Percentiles rank a stretch among this genome's conserved stretches.
phyloP scores from a whole-genome alignment of 1,140 invertebrate genomes.

The Camponotus floridanus region DNA sequence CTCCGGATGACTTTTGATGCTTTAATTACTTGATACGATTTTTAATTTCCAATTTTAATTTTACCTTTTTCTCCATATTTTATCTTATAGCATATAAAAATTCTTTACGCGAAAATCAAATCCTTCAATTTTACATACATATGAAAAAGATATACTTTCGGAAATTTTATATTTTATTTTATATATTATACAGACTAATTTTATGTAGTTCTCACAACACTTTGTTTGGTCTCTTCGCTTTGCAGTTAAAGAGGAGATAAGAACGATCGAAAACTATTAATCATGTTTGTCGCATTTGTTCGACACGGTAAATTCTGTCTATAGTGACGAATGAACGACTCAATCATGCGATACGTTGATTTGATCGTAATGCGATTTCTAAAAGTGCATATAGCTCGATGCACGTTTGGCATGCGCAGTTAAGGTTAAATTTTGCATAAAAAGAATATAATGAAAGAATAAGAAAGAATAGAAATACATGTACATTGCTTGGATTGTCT shows the following conservation, averaged over 20 bases:
- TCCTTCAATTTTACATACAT: background rate
- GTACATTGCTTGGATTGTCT: background rate
- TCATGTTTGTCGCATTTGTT: background rate
- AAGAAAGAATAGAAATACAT: too few relatives aligned
- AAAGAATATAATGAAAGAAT: background rate
- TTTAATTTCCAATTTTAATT: background rate
- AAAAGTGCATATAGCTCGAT: conserved; percentile 4
- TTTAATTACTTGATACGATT: background rate
- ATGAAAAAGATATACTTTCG: background rate
- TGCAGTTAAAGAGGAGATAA: background rate
- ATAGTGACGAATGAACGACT: background rate
- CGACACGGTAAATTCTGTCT: background rate
- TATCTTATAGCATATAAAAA: background rate
- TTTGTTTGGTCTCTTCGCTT: background rate
- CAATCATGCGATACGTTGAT: background rate
- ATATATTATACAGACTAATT: background rate
- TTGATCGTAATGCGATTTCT: conserved; percentile 25
- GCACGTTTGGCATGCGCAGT: background rate
- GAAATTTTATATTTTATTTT: conserved; percentile 14
- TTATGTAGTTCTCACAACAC: background rate
- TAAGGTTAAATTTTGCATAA: conserved; percentile 44
- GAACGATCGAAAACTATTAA: background rate
- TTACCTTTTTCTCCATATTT: background rate
- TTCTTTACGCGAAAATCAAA: background rate
- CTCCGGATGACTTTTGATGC: background rate